Evolutionary conservation across 2,888 invertebrate species (phyloP).

Genomic region (Trachelus stipa): DNA sequence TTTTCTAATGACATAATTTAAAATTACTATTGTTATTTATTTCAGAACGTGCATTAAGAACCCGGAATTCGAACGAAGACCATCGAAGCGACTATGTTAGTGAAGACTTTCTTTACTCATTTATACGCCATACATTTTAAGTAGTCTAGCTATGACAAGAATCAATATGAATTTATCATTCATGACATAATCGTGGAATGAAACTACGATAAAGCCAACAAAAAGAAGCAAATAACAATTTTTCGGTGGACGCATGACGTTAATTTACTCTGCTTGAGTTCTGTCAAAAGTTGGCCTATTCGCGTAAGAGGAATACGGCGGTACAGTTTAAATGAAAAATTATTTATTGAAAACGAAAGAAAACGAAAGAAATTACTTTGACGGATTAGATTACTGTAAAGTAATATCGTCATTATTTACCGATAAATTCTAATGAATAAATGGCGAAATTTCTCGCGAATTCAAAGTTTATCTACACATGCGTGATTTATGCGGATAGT

Average conservation of each 20-base stretch:
- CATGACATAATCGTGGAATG: background rate
- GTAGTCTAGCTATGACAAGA: background rate
- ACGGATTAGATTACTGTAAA: background rate
- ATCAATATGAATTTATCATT: background rate
- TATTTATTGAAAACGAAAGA: background rate
- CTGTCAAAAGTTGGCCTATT: background rate
- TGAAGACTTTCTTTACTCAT: constrained; percentile 48
- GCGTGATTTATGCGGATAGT: background rate
- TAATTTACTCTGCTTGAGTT: background rate
- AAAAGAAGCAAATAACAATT: background rate
- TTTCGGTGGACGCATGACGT: background rate
- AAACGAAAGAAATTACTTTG: background rate
- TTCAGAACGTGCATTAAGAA: constrained; percentile 77
- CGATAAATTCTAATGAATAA: background rate
- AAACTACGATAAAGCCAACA: background rate
- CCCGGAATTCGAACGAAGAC: constrained; percentile 65
- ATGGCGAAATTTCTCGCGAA: background rate
- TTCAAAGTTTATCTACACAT: no score
- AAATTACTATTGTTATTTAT: constrained; percentile 46
- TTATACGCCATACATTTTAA: constrained; percentile 1
- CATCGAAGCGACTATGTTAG: constrained; percentile 41
- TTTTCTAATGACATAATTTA: constrained; percentile 9
- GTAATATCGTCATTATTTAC: background rate
- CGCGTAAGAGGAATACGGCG: background rate
- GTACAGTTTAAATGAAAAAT: background rate